Base-by-base conservation (phyloP, 2,888 invertebrate genomes). In the Hypomecis punctinalis region DNA sequence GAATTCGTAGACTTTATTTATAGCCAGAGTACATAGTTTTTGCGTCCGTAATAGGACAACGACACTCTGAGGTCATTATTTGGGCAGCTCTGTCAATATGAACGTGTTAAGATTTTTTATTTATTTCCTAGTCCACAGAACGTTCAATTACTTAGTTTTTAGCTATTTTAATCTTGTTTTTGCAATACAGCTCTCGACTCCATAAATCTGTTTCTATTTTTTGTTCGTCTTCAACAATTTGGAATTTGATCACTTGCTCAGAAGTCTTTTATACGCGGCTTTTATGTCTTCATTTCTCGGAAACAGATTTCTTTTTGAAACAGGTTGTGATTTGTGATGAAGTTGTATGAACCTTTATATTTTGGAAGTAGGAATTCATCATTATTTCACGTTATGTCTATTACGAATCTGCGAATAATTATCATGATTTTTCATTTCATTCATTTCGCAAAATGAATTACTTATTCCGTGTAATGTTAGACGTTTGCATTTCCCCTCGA, bases 21-120 rank as follows among this genome's bases (percentile, higher is more conserved):
- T 74, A 68, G 53, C 37, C 13, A 11, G 40, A 61, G 40, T 66
- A 67, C 56, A 65, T 59, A 69, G 67, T 78, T 78, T 77, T 78
- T 78, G 71, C 58, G 61, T 52, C 51, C 51, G 63, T 33, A n/a
- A 60, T 70, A 71, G 77, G 71, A 69, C 73, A 61, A 69, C 65
- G 75, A 76, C 74, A 74, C 69, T 76, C 61, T 73, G 71, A 75
- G 75, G 75, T 77, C 76, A 74, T 74, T 74, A 66, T 69, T 69
- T 69, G 64, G 62, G 49, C 56, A 66, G 59, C 35, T 61, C 48
- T 66, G 63, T 69, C 69, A 69, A 61, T 61, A 67, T 58, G 58
- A 35, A 61, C 58, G 61, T 58, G 58, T 61, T 46, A 40, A 60
- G 46, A 47, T 64, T 66, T 55, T 61, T 66, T 61, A 58, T 40